phyloP scores from a whole-genome alignment of 2,113 vertebrate species.

The Marcusenius ussheri region DNA sequence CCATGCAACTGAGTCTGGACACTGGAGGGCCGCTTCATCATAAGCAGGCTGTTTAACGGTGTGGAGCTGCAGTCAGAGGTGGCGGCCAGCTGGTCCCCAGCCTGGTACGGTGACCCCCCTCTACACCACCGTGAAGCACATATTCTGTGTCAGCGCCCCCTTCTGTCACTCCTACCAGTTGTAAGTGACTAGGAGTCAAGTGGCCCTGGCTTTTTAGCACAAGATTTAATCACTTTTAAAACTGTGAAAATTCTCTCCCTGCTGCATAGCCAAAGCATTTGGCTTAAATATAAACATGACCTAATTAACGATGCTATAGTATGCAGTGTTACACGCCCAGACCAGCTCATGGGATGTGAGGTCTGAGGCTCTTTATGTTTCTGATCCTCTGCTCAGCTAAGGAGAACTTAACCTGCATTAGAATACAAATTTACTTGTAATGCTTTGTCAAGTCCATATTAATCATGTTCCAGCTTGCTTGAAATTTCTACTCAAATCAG shows the following conservation, averaged over 20 bases:
- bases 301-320: not conserved
- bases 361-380: not conserved
- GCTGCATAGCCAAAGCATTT: not conserved
- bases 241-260: not conserved
- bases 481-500: not conserved
- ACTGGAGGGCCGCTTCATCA: not conserved
- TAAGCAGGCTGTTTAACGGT: not conserved
- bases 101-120: not conserved
- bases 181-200: not conserved
- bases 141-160: not conserved
- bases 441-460: conserved; percentile 2
- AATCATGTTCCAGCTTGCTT: not conserved
- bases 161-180: not conserved
- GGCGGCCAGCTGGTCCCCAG: not conserved
- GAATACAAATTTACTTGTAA: not conserved
- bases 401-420: not conserved
- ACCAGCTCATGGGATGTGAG: not conserved
- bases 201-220: not conserved
- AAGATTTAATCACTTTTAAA: not conserved
- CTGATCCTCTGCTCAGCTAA: not conserved
- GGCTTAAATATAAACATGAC: not conserved
- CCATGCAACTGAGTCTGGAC: not conserved
- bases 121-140: too few species aligned
- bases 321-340: not conserved
- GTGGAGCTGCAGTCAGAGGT: not conserved